Evolutionary conservation across 1,140 invertebrate genomes (phyloP).

Genomic region (Drosophila littoralis): DNA sequence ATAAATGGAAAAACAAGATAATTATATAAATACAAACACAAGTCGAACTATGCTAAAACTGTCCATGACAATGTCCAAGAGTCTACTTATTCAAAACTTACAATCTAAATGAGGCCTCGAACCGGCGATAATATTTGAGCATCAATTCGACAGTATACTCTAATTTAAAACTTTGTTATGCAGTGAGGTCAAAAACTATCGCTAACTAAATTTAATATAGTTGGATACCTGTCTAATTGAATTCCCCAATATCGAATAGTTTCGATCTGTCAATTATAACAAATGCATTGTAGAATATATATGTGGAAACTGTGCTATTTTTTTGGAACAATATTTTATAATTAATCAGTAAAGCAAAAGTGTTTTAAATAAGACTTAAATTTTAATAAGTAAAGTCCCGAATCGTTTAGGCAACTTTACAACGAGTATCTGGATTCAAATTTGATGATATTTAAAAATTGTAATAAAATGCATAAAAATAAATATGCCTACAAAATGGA

Average conservation of each 20-base stretch:
- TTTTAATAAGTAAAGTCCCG: too few relatives aligned
- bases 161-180: background rate
- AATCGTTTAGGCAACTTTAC: too few relatives aligned
- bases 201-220: background rate
- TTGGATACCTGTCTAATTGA: conserved; percentile 47
- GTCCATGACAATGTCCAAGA: background rate
- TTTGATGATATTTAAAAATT: too few relatives aligned
- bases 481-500: too few relatives aligned
- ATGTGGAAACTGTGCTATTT: background rate
- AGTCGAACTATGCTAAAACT: background rate
- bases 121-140: background rate
- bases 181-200: background rate
- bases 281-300: conserved; percentile 5
- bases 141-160: background rate
- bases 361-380: too few relatives aligned
- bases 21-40: conserved; percentile 27
- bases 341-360: too few relatives aligned
- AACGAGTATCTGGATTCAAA: too few relatives aligned
- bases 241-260: conserved; percentile 58
- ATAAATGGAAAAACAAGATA: conserved; percentile 49
- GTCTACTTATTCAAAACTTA: conserved; percentile 5
- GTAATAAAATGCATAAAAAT: too few relatives aligned
- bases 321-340: too few relatives aligned
- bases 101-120: conserved; percentile 4
- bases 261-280: conserved; percentile 27